These are phyloP conservation scores for Phaetusa simplex DNA, from an alignment of 2,113 vertebrate genomes.

Conservation along the genomic window DNA sequence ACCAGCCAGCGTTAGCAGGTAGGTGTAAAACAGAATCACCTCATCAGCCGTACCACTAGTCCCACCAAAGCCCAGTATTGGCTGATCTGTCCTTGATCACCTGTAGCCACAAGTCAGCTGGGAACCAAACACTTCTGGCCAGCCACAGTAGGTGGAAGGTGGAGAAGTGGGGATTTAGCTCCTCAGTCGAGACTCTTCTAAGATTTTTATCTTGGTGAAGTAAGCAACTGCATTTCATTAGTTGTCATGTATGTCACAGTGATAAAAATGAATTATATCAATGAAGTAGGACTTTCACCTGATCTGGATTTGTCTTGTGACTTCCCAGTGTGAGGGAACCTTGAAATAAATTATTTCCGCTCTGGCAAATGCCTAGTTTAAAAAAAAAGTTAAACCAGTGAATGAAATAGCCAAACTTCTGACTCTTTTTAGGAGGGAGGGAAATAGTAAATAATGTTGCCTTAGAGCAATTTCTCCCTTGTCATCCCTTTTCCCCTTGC, in stretches of 20 bases:
- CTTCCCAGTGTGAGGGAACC: not conserved
- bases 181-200: not conserved
- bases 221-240: not conserved
- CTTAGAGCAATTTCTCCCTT: slow-evolving; percentile 6
- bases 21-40: not conserved
- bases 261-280: not conserved
- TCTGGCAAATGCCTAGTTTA: not conserved
- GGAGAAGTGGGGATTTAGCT: not conserved
- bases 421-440: not conserved
- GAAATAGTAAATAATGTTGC: slow-evolving; percentile 1
- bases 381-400: not conserved
- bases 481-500: not conserved
- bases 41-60: not conserved
- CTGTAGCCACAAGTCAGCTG: not conserved
- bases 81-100: not conserved
- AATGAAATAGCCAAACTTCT: not conserved
- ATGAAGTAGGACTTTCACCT: not conserved
- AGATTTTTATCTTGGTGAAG: not conserved
- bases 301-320: not conserved
- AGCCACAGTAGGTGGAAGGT: not conserved
- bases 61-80: not conserved
- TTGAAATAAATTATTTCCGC: not conserved
- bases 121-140: not conserved
- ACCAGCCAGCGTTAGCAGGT: not conserved
- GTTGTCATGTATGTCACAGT: not conserved